These are phyloP conservation scores for Dinocampus coccinellae DNA, from an alignment of 2,888 invertebrate genomes.

Conservation along the genomic window DNA sequence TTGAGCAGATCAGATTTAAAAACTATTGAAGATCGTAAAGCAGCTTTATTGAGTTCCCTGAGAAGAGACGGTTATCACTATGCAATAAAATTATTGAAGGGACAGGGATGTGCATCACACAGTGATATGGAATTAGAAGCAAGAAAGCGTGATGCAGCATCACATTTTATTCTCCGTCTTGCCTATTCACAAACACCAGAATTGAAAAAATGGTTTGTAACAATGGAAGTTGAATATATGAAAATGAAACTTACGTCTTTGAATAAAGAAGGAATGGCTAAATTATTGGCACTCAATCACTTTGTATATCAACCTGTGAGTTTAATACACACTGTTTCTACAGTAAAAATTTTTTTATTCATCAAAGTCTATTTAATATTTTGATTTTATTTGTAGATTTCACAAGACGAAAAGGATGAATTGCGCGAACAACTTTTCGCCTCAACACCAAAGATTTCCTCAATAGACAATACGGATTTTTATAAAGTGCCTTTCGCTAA, in stretches of 20 bases:
- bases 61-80: conserved; percentile 78
- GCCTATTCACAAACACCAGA: conserved; percentile 93
- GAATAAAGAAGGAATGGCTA: conserved; percentile 74
- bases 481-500: conserved; percentile 89
- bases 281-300: conserved; percentile 78
- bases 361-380: neutral
- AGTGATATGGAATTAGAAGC: conserved; percentile 76
- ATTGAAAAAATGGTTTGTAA: conserved; percentile 87
- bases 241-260: conserved; percentile 81
- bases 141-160: conserved; percentile 85
- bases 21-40: conserved; percentile 77
- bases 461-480: conserved; percentile 77
- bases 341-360: neutral
- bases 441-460: conserved; percentile 74
- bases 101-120: conserved; percentile 70
- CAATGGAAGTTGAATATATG: conserved; percentile 91
- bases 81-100: conserved; percentile 75
- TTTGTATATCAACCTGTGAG: conserved; percentile 75
- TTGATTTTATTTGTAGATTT: conserved; percentile 68
- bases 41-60: conserved; percentile 76
- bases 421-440: conserved; percentile 75
- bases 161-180: conserved; percentile 92
- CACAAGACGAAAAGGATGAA: conserved; percentile 77
- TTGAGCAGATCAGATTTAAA: conserved; percentile 74
- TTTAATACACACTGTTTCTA: conserved; percentile 22